Conservation (phyloP, 1,140 invertebrate genomes). For the Plectus sambesii region DNA sequence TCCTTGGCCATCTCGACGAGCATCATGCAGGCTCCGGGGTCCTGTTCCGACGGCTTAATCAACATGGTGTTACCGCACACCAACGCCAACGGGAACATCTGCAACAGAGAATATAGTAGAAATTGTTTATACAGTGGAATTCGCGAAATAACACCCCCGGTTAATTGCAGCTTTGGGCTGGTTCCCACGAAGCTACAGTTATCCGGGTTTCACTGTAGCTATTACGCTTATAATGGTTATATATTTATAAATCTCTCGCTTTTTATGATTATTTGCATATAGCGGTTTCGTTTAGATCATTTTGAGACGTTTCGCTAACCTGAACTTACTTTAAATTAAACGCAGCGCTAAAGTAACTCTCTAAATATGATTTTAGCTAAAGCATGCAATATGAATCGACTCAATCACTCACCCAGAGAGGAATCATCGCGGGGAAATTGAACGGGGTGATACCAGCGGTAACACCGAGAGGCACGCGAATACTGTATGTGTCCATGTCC, state of each 20-base stretch:
- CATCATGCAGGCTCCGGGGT: conserved; percentile 84
- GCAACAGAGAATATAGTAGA: conserved; percentile 6
- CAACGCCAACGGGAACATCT: conserved; percentile 80
- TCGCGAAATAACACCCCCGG: conserved; percentile 11
- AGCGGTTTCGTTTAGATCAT: too few relatives aligned
- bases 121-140: background rate
- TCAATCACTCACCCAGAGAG: conserved; percentile 63
- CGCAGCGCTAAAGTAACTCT: too few relatives aligned
- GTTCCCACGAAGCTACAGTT: too few relatives aligned
- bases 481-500: conserved; percentile 55
- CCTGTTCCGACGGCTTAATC: conserved; percentile 78
- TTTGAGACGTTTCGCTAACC: too few relatives aligned
- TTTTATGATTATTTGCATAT: too few relatives aligned
- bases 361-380: background rate
- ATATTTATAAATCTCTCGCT: too few relatives aligned
- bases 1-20: conserved; percentile 68
- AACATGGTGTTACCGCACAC: conserved; percentile 68
- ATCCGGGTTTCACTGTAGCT: too few relatives aligned
- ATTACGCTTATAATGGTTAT: too few relatives aligned
- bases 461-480: conserved; percentile 72
- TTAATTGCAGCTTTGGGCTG: too few relatives aligned
- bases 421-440: conserved; percentile 93
- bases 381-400: background rate
- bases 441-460: conserved; percentile 54
- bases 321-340: too few relatives aligned